Conservation (phyloP, 2,888 invertebrate genomes). For the Keiferia lycopersicella region DNA sequence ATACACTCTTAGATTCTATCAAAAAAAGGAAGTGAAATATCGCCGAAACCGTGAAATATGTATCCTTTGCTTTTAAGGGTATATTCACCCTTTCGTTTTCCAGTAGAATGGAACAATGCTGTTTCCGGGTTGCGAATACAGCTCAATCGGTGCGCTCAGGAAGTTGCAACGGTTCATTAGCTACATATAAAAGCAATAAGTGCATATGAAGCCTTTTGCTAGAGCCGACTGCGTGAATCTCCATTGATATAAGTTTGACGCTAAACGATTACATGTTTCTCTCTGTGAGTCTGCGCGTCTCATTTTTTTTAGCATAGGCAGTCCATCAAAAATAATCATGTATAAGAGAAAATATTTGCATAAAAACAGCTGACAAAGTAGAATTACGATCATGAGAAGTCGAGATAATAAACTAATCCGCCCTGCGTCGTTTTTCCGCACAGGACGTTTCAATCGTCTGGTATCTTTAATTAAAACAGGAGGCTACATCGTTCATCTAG, state of each 20-base stretch:
- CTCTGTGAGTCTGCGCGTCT: constrained; percentile 10
- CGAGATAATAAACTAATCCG: constrained; percentile 48
- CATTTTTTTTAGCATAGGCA: background rate
- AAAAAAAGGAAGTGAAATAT: constrained; percentile 29
- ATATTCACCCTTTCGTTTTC: constrained; percentile 64
- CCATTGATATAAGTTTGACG: constrained; percentile 36
- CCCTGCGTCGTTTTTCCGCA: constrained; percentile 44
- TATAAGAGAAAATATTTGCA: constrained; percentile 1
- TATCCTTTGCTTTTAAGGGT: constrained; percentile 38
- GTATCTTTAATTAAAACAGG: constrained; percentile 72
- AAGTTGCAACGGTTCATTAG: constrained; percentile 74
- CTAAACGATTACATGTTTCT: constrained; percentile 30
- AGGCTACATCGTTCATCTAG: constrained; percentile 73
- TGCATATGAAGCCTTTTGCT: constrained; percentile 53
- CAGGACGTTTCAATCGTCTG: constrained; percentile 63
- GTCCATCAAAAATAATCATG: background rate
- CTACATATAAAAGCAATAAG: constrained; percentile 51
- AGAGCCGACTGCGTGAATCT: constrained; percentile 52
- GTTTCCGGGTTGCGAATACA: constrained; percentile 73
- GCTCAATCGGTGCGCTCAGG: constrained; percentile 64
- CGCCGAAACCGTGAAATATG: constrained; percentile 51
- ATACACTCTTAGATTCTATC: constrained; percentile 31
- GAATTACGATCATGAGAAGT: constrained; percentile 17
- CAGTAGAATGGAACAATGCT: constrained; percentile 58
- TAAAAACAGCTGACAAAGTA: constrained; percentile 13